Conservation (phyloP, 2,113 vertebrate species). For the Sturnus vulgaris region DNA sequence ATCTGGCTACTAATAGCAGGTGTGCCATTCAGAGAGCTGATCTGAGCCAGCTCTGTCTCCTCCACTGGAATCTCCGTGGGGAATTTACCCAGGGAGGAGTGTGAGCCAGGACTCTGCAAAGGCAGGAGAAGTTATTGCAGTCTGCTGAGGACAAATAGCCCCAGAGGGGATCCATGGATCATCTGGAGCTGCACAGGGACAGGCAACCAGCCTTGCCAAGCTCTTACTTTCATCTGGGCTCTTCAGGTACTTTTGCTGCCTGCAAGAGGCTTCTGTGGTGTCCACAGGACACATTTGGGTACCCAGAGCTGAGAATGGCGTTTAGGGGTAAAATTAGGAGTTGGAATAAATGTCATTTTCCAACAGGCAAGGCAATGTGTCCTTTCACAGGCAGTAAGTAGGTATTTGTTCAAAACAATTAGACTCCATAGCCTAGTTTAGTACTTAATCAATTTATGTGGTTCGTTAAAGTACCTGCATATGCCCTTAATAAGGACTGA, state of each 20-base stretch:
- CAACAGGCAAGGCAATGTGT: neutral
- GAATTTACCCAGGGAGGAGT: neutral
- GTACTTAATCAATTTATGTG: constrained; percentile 11
- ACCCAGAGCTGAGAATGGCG: neutral
- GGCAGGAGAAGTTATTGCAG: neutral
- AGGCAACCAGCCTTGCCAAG: neutral
- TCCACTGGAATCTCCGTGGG: neutral
- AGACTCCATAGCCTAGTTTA: constrained; percentile 14
- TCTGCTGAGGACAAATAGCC: neutral
- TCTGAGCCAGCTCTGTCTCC: neutral
- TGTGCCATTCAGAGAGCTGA: neutral
- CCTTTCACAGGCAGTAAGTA: neutral
- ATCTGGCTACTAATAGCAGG: neutral
- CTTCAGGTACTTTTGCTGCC: neutral
- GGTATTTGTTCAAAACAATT: constrained; percentile 50
- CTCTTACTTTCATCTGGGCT: neutral
- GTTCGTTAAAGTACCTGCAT: neutral
- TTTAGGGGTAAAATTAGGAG: neutral
- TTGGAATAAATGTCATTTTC: neutral
- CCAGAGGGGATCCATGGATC: rapidly evolving
- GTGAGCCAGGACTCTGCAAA: neutral
- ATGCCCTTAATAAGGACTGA: constrained; percentile 63
- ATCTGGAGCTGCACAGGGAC: neutral
- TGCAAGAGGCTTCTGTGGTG: neutral
- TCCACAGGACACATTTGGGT: neutral